Conservation (phyloP, 2,888 invertebrate genomes). For the Tubulanus polymorphus region DNA sequence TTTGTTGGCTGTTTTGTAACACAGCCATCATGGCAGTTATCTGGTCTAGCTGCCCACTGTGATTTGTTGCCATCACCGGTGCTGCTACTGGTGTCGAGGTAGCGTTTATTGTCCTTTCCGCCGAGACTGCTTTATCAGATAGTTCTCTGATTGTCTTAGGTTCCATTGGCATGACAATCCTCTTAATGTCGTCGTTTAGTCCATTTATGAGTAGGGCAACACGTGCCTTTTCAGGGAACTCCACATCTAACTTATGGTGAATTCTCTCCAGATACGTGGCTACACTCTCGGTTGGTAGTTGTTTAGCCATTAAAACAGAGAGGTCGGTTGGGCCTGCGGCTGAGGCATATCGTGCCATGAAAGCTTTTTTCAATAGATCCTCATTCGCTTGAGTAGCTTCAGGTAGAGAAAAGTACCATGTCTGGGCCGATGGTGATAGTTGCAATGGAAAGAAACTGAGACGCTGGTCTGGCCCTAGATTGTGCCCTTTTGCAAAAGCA, state of each 20-base stretch:
- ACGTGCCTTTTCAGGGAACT: neutral
- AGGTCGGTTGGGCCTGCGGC: neutral
- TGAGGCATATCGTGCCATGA: neutral
- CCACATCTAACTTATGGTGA: neutral
- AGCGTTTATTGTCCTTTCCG: no score
- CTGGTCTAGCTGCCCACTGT: no score
- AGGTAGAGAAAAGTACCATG: neutral
- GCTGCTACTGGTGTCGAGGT: no score
- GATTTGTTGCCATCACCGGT: no score
- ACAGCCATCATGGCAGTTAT: no score
- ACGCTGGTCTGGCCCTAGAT: neutral
- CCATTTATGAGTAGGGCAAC: neutral
- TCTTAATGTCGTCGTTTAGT: neutral
- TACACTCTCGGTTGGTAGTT: neutral
- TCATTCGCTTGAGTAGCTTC: neutral
- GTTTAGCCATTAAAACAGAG: neutral
- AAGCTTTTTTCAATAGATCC: neutral
- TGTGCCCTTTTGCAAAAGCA: no score
- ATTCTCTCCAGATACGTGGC: neutral
- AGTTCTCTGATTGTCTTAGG: no score
- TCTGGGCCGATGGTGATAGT: neutral
- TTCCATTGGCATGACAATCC: neutral
- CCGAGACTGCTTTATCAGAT: no score
- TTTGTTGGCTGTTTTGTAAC: no score
- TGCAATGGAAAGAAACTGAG: neutral